Conservation (phyloP, 2,888 invertebrate species). For the Dryomyza anilis region DNA sequence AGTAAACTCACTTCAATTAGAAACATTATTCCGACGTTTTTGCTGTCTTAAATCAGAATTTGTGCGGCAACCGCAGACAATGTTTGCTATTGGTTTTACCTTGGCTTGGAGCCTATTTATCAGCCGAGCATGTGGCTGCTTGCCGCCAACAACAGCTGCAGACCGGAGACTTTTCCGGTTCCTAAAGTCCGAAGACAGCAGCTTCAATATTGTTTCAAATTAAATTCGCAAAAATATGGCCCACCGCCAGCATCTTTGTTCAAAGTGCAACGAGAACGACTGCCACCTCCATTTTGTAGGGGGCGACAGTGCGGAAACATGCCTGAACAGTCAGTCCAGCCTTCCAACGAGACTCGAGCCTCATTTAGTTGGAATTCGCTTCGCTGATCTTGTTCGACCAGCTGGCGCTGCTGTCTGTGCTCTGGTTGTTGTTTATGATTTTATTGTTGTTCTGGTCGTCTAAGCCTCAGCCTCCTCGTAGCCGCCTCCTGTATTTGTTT, state of each 20-base stretch:
- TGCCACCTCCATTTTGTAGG: no score
- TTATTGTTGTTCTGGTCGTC: not conserved
- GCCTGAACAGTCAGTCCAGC: not conserved
- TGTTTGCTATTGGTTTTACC: not conserved
- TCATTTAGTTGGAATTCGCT: not conserved
- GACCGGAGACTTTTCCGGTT: no score
- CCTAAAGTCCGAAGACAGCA: conserved; percentile 10
- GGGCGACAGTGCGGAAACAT: no score
- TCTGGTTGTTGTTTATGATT: not conserved
- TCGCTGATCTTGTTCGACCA: conserved; percentile 18
- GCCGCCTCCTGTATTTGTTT: not conserved
- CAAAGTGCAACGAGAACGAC: not conserved
- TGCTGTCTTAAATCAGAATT: no score
- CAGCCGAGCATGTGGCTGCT: not conserved
- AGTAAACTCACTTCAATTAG: no score
- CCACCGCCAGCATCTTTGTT: not conserved
- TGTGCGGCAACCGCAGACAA: conserved; percentile 13
- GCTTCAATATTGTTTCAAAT: conserved; percentile 14
- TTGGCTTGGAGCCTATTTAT: conserved; percentile 16
- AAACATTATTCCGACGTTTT: no score
- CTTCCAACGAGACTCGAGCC: no score
- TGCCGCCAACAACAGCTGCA: no score
- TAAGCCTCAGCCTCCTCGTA: not conserved
- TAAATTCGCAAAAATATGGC: conserved; percentile 16
- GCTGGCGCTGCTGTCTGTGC: conserved; percentile 1